A percentile compares a stretch with the other conserved stretches of the same genome.
These are phyloP conservation scores for Brachionus asplanchnoidis DNA, from an alignment of 1,140 invertebrate genomes.

Conservation along the genomic window DNA sequence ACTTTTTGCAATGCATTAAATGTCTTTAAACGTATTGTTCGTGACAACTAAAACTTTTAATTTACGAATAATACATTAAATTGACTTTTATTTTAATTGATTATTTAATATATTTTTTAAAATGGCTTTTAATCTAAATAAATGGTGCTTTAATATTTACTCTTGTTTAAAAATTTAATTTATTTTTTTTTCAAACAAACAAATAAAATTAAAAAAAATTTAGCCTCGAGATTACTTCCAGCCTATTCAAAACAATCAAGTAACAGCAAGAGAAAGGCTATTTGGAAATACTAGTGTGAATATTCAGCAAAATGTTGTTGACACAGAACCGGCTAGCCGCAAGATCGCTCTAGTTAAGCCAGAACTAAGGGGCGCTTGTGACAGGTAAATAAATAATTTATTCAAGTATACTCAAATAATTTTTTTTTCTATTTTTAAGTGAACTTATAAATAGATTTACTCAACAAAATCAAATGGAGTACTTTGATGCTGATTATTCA, in stretches of 20 bases:
- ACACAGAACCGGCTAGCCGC: not conserved
- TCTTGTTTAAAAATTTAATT: not conserved
- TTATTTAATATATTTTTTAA: too few species aligned
- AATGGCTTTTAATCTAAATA: too few species aligned
- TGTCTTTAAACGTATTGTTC: too few species aligned
- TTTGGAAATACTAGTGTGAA: not conserved
- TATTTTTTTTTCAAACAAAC: not conserved
- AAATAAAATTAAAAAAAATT: not conserved
- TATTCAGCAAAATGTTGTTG: constrained; percentile 5
- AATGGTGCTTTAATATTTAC: too few species aligned
- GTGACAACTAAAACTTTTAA: too few species aligned
- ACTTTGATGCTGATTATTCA: constrained; percentile 39
- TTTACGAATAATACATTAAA: too few species aligned
- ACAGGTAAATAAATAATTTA: not conserved
- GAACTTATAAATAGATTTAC: constrained; percentile 24
- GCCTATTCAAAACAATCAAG: constrained; percentile 4
- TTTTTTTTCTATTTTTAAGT: not conserved
- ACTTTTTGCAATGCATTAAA: too few species aligned
- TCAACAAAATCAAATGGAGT: constrained; percentile 41
- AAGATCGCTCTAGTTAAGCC: constrained; percentile 40
- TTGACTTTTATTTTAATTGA: too few species aligned
- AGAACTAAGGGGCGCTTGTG: constrained; percentile 7
- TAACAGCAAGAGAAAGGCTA: constrained; percentile 26
- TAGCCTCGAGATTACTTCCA: constrained; percentile 10
- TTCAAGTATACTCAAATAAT: not conserved